Conservation (phyloP, 2,113 vertebrate genomes). For the Aegotheles bennettii region DNA sequence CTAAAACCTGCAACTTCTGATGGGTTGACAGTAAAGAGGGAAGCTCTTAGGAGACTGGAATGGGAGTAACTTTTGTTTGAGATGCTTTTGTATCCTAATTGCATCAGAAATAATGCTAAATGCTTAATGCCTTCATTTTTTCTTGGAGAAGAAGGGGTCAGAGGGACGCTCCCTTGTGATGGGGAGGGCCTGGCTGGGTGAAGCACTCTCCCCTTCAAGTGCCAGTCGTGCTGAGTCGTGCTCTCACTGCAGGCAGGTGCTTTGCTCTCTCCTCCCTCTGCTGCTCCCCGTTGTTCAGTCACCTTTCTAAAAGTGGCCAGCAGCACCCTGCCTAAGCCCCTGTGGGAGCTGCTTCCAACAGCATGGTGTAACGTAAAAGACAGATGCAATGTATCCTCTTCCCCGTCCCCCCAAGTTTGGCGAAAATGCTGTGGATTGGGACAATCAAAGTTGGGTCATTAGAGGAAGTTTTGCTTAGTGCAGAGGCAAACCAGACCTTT, state of each 20-base stretch:
- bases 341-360: not conserved
- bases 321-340: not conserved
- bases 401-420: not conserved
- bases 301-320: not conserved
- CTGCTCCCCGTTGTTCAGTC: fast-evolving
- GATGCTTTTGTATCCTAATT: not conserved
- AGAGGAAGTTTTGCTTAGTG: not conserved
- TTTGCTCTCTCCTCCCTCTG: not conserved
- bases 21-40: not conserved
- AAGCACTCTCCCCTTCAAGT: not conserved
- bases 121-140: not conserved
- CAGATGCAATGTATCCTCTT: not conserved
- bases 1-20: not conserved
- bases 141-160: not conserved
- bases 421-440: not conserved
- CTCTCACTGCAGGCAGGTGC: fast-evolving
- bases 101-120: not conserved
- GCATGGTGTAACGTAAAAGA: fast-evolving
- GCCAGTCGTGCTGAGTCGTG: not conserved
- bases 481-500: not conserved
- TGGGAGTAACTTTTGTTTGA: not conserved
- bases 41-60: not conserved
- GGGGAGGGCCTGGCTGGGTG: not conserved
- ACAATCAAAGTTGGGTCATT: not conserved
- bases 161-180: not conserved